A percentile compares a stretch with the other conserved stretches of the same genome.
phyloP scores from a whole-genome alignment of 2,797 vertebrate species.

The Labeo calbasu region DNA sequence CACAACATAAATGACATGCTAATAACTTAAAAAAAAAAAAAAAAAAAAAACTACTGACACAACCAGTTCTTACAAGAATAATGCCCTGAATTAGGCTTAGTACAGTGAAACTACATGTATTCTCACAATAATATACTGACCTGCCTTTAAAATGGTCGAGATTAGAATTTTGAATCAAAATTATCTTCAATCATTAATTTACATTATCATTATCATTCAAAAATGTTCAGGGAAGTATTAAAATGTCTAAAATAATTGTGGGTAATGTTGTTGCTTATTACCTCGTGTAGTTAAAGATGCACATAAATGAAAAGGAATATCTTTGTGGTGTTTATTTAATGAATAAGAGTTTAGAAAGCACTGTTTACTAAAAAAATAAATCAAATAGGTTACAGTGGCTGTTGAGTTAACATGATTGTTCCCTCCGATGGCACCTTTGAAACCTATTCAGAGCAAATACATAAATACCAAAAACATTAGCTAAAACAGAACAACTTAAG shows the following conservation, averaged over 20 bases:
- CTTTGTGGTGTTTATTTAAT: neutral
- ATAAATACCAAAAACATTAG: neutral
- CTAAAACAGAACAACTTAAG: neutral
- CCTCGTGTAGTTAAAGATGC: neutral
- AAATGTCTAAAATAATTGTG: neutral
- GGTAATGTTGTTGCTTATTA: neutral
- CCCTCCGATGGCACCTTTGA: neutral
- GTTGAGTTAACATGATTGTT: neutral
- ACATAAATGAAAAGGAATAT: neutral
- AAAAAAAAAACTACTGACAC: neutral
- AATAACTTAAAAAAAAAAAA: neutral
- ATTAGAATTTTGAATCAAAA: neutral
- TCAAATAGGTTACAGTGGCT: neutral
- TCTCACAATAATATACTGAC: neutral
- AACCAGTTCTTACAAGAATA: neutral
- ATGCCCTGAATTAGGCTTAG: neutral
- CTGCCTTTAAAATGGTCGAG: neutral
- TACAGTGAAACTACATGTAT: neutral
- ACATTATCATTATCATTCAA: neutral
- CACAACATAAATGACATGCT: neutral
- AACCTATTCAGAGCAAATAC: neutral
- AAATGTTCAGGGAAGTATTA: neutral
- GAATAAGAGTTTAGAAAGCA: no score
- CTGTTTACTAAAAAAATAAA: neutral
- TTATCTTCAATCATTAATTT: neutral